phyloP scores from a whole-genome alignment of 2,888 invertebrate genomes.

The Andrena bucephala region DNA sequence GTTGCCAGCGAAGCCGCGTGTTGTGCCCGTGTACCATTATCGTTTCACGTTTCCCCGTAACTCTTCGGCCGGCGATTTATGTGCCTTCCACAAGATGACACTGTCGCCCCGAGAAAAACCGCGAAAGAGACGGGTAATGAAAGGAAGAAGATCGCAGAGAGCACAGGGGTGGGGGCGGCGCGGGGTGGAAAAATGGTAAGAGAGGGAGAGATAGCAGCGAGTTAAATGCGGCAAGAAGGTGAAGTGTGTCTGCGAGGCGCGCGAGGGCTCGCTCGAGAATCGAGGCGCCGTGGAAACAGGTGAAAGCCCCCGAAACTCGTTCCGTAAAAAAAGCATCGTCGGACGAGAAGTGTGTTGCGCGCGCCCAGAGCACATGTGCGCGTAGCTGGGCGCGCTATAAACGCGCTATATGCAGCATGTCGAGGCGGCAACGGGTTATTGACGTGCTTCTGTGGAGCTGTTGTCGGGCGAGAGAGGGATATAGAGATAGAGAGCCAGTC shows the following conservation, averaged over 20 bases:
- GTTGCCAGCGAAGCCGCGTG: constrained; percentile 24
- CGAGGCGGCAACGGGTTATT: constrained; percentile 74
- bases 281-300: constrained; percentile 53
- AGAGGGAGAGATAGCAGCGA: not conserved
- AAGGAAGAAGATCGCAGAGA: not conserved
- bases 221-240: not conserved
- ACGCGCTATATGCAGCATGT: constrained; percentile 57
- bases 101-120: too few species aligned
- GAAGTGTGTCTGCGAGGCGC: constrained; percentile 15
- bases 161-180: not conserved
- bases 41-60: constrained; percentile 21
- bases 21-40: constrained; percentile 15
- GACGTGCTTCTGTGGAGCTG: constrained; percentile 69
- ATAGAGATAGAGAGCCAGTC: constrained; percentile 65
- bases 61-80: constrained; percentile 26
- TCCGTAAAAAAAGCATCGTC: constrained; percentile 45
- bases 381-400: constrained; percentile 52
- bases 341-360: constrained; percentile 34
- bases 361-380: constrained; percentile 45
- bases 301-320: constrained; percentile 66
- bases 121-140: not conserved
- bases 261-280: not conserved
- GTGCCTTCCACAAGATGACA: not conserved
- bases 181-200: too few species aligned
- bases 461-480: constrained; percentile 65